A percentile compares a stretch with the other conserved stretches of the same genome.
phyloP scores from a whole-genome alignment of 2,797 vertebrate species.

The Karalla daura region DNA sequence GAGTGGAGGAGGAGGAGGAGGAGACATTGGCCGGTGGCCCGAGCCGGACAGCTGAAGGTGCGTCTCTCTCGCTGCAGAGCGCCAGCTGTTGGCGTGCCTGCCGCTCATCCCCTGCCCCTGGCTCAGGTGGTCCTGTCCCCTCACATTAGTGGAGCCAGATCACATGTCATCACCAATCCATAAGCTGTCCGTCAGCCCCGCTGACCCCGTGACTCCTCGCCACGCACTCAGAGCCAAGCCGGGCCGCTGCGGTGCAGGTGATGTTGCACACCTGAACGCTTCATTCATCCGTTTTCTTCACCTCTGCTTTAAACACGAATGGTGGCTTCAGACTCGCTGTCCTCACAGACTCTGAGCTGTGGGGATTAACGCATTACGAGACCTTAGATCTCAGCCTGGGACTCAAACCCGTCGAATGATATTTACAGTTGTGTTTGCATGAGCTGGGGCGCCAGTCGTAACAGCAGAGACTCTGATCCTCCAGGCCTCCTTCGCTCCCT shows the following conservation, averaged over 20 bases:
- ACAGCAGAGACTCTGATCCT: no score
- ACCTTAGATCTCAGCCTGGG: no score
- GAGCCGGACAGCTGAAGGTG: neutral
- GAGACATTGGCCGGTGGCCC: conserved; percentile 20
- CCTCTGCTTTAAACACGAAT: no score
- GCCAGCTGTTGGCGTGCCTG: conserved; percentile 47
- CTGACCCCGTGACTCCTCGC: conserved; percentile 25
- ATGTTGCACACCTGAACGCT: neutral
- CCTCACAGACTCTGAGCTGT: no score
- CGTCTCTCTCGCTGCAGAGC: conserved; percentile 20
- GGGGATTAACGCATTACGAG: no score
- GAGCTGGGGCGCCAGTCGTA: no score
- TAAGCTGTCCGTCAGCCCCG: conserved; percentile 31
- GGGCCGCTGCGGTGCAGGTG: neutral
- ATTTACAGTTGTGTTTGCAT: no score
- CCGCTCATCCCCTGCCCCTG: conserved; percentile 35
- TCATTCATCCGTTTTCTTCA: no score
- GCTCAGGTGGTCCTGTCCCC: conserved; percentile 52
- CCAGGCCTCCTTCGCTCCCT: no score
- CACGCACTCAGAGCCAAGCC: conserved; percentile 22
- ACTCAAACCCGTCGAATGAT: no score
- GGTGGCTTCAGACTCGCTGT: no score
- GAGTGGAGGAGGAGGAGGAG: conserved; percentile 16
- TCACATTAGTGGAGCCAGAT: conserved; percentile 55
- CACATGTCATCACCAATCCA: conserved; percentile 53